phyloP scores from a whole-genome alignment of 2,888 invertebrate genomes.

The Plebejus anna region DNA sequence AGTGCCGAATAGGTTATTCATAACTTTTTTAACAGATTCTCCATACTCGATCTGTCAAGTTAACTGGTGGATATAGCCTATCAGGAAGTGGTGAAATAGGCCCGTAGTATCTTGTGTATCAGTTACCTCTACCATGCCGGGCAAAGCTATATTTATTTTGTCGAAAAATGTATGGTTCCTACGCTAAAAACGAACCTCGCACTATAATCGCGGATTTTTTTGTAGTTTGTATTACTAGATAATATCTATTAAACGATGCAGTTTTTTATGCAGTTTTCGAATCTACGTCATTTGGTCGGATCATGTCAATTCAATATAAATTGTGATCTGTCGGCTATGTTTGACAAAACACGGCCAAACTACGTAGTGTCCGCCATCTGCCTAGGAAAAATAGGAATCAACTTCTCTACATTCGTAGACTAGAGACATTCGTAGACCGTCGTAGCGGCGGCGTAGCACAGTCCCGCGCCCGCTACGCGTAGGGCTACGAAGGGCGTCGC shows the following conservation, averaged over 20 bases:
- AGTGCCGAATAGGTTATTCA: too few relatives aligned
- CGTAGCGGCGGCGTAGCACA: neutral
- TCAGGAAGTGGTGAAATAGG: too few relatives aligned
- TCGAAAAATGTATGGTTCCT: neutral
- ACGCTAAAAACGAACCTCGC: neutral
- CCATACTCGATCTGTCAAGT: too few relatives aligned
- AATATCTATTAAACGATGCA: too few relatives aligned
- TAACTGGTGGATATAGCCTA: too few relatives aligned
- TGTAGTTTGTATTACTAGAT: neutral
- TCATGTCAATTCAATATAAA: neutral
- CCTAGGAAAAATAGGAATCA: neutral
- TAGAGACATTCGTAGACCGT: neutral
- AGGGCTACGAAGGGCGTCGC: constrained; percentile 66
- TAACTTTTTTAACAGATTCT: too few relatives aligned
- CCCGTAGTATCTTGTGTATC: too few relatives aligned
- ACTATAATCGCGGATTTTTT: too few relatives aligned
- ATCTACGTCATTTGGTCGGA: neutral
- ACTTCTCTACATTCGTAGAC: neutral
- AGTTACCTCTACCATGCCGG: too few relatives aligned
- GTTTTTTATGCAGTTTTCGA: too few relatives aligned
- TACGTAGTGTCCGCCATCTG: neutral
- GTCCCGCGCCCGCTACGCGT: constrained; percentile 50
- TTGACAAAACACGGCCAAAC: neutral
- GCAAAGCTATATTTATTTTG: neutral
- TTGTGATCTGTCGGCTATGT: too few relatives aligned